A percentile compares a stretch with the other conserved stretches of the same genome.
Conservation (phyloP, 2,797 vertebrate species). For the Helicolenus hilgendorfi region DNA sequence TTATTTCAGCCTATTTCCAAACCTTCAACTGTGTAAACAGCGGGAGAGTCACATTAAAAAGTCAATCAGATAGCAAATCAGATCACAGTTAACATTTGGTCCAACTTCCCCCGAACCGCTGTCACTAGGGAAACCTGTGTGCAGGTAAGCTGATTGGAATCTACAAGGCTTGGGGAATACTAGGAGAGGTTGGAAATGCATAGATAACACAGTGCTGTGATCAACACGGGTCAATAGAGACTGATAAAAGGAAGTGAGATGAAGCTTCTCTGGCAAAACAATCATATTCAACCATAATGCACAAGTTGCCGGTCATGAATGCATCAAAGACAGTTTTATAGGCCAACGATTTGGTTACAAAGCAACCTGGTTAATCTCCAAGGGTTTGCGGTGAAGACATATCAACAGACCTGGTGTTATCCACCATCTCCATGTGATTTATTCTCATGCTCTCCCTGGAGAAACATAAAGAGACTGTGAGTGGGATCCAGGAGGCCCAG, state of each 20-base stretch:
- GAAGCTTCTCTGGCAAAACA: slow-evolving; percentile 46
- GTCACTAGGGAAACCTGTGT: slow-evolving; percentile 1
- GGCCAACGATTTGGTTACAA: slow-evolving; percentile 38
- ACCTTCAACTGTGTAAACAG: slow-evolving; percentile 27
- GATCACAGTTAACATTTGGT: slow-evolving; percentile 47
- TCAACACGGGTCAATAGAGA: slow-evolving; percentile 13
- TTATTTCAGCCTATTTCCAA: slow-evolving; percentile 41
- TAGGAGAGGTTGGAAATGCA: background rate
- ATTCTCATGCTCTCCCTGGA: slow-evolving; percentile 41
- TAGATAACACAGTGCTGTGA: background rate
- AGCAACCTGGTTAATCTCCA: slow-evolving; percentile 44
- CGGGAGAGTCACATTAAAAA: slow-evolving; percentile 36
- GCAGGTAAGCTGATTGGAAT: slow-evolving; percentile 1
- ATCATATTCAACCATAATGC: slow-evolving; percentile 26
- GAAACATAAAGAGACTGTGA: slow-evolving; percentile 39
- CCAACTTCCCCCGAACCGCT: background rate
- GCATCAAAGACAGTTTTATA: slow-evolving; percentile 14
- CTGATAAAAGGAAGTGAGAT: slow-evolving; percentile 29
- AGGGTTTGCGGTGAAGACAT: slow-evolving; percentile 32
- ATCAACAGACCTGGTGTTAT: slow-evolving; percentile 41
- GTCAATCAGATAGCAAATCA: slow-evolving; percentile 58
- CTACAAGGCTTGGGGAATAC: background rate
- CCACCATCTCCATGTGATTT: slow-evolving; percentile 55
- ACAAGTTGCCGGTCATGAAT: slow-evolving; percentile 9
- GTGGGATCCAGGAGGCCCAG: slow-evolving; percentile 29